Evolutionary conservation across 2,888 invertebrate species (phyloP).

Genomic region (Onthophagus sagittarius): DNA sequence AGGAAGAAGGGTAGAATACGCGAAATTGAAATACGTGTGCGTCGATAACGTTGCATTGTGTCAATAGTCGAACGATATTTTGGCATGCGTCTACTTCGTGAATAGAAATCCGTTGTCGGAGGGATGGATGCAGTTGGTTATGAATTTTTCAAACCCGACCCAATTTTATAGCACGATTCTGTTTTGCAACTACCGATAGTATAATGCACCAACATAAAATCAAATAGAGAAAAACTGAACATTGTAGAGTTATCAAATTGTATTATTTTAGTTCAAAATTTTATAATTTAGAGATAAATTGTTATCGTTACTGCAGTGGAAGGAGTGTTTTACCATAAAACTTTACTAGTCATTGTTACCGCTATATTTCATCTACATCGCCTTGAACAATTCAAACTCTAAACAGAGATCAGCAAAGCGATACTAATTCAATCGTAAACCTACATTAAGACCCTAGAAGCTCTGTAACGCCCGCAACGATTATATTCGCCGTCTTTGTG

Average conservation of each 20-base stretch:
- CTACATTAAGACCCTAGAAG: not conserved
- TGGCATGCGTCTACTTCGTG: not conserved
- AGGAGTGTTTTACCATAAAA: no score
- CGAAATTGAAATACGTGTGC: constrained; percentile 42
- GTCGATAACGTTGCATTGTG: constrained; percentile 4
- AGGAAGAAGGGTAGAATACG: constrained; percentile 26
- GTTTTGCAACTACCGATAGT: not conserved
- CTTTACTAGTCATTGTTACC: no score
- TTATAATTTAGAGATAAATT: no score
- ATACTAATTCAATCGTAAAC: not conserved
- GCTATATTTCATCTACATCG: no score
- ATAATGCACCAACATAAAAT: not conserved
- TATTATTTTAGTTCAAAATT: no score
- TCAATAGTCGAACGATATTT: constrained; percentile 2
- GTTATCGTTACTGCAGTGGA: no score
- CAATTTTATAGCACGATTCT: not conserved
- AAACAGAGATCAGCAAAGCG: not conserved
- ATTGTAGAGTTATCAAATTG: no score
- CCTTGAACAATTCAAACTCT: not conserved
- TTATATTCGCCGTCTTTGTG: not conserved
- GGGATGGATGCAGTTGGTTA: not conserved
- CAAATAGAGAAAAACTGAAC: not conserved
- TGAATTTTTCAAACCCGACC: not conserved
- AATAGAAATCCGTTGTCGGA: not conserved
- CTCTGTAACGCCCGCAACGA: not conserved